Conservation (phyloP, 2,888 invertebrate genomes). For the Andrena hattorfiana region DNA sequence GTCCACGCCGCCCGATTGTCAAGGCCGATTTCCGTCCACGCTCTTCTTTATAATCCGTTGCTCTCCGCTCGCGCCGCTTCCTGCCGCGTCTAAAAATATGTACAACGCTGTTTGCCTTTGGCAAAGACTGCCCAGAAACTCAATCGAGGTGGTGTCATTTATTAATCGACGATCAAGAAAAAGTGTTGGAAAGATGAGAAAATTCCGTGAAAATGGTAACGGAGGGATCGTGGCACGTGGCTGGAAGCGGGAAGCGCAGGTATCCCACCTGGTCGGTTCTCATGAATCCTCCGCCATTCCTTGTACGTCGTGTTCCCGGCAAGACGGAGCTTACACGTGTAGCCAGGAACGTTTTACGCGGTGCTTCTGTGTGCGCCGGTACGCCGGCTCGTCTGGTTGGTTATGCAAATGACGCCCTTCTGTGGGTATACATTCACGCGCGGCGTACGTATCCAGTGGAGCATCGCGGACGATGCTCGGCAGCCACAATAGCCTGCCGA, state of each 20-base stretch:
- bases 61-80: background rate
- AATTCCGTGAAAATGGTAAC: constrained; percentile 20
- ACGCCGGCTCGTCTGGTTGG: constrained; percentile 68
- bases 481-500: constrained; percentile 78
- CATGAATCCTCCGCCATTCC: constrained; percentile 66
- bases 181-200: background rate
- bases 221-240: constrained; percentile 50
- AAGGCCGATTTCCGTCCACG: constrained; percentile 27
- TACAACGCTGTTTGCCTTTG: no score
- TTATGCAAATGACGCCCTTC: constrained; percentile 80
- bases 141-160: background rate
- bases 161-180: background rate
- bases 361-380: constrained; percentile 60
- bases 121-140: background rate
- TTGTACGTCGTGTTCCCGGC: constrained; percentile 55
- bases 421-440: constrained; percentile 49
- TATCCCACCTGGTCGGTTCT: constrained; percentile 65
- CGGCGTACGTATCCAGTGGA: constrained; percentile 16
- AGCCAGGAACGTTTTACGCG: constrained; percentile 61
- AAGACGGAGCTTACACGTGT: constrained; percentile 67
- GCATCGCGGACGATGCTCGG: constrained; percentile 59
- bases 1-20: constrained; percentile 47
- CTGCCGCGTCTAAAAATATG: background rate
- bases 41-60: background rate
- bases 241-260: constrained; percentile 51